Percentiles rank a stretch among this genome's conserved stretches.
Conservation (phyloP, 1,140 invertebrate genomes). For the Cephus cinctus region DNA sequence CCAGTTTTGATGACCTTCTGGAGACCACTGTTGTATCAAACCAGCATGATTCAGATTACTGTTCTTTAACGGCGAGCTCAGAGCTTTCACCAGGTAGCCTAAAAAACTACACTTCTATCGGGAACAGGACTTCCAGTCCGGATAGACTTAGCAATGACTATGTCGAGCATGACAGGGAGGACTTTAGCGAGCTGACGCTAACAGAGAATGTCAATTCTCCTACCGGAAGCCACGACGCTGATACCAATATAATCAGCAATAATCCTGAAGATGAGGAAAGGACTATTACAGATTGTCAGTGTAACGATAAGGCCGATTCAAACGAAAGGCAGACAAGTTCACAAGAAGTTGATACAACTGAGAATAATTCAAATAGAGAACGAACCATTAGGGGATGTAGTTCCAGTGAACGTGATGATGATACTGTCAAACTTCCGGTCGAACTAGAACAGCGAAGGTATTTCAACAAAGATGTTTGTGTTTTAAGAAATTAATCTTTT, state of each 20-base stretch:
- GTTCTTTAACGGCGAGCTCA: no score
- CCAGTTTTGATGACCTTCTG: no score
- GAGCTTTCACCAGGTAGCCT: no score
- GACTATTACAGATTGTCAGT: neutral
- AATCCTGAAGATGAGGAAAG: neutral
- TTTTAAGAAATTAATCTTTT: neutral
- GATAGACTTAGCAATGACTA: no score
- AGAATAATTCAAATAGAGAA: neutral
- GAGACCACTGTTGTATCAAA: no score
- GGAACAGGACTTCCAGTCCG: no score
- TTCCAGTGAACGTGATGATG: neutral
- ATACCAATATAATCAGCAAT: neutral
- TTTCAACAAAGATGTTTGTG: neutral
- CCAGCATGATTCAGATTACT: no score
- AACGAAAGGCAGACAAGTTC: no score
- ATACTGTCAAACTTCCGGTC: neutral
- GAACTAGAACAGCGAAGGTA: slow-evolving; percentile 21
- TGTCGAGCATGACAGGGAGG: no score
- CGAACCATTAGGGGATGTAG: neutral
- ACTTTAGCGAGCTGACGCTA: neutral
- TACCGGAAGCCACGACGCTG: neutral
- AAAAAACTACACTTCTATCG: no score
- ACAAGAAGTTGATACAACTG: neutral
- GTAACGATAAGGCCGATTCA: no score
- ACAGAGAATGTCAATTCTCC: neutral